Evolutionary conservation across 1,140 invertebrate genomes (phyloP), one percentile per base, ranked within the genome.

Genomic region (Helicoverpa zea): DNA sequence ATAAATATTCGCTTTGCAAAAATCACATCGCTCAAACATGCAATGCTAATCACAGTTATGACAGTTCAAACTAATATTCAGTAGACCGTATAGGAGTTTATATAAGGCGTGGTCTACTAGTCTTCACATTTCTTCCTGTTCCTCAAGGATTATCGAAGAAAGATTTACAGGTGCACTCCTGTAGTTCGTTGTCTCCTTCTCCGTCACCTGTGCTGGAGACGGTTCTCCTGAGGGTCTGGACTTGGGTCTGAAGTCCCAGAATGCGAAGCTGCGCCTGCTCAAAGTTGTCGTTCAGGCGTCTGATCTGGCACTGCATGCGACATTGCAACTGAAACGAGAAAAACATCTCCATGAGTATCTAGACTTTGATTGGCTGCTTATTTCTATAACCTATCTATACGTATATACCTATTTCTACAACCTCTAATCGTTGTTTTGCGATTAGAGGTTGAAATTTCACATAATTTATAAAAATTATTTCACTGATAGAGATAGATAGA

Each of bases 261-360:
- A 97, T 96, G 4, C 97, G 91, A 70, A 96, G 94, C 84, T 97
- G 96, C 2, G 96, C 96, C 84, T 97, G 96, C 70, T 96, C 96
- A 78, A 97, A 97, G 83, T 97, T 96, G 76, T 97, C 96, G 78
- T 96, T 96, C 64, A 97, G 84, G 58, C 96, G 96, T 80, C 96
- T 96, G 63, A 97, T 96, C 87, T 97, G 96, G 76, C 95, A 95
- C 83, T 97, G 96, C 96, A 97, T 97, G 80, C 96, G 97, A 82
- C 96, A 95, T 81, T 96, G 92, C 16, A 97, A 95, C 95, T 96
- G 82, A 7, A 30, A n/a, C 16, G 18, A 49, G 47, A 18, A 10
- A 91, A 80, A 80, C 80, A 86, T 23, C 23, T 72, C 72, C 66
- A 7, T 70, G 58, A 35, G 35, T 35, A 73, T 54, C 5, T 52